Evolutionary conservation across 2,797 vertebrate genomes (phyloP), one percentile per base, ranked within the genome.

Genomic region (Bufotes viridis): DNA sequence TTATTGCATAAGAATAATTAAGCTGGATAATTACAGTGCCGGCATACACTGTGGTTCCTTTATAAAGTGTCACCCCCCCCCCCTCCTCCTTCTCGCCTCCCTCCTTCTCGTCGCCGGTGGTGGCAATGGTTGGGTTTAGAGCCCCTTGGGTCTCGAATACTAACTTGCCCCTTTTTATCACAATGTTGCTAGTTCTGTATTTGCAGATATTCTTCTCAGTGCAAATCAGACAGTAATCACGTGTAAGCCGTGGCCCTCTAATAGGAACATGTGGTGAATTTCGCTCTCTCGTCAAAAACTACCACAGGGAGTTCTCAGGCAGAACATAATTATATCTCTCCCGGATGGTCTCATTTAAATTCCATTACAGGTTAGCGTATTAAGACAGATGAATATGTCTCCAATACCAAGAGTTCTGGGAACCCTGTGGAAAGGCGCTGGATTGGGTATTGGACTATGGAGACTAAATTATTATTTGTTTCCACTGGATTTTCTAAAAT

Each of bases 321-420:
- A 92, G 92, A 94, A 93, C 91, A 93, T 96, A 95, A 95, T 96
- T 95, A 94, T 91, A 94, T 93, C 94, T 93, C 93, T 93, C 94
- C 94, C 96, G 95, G 96, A 95, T 95, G 95, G 95, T 92, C 94
- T 96, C 94, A 95, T 95, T 96, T 96, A 95, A 95, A 95, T 96
- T 96, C 95, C 94, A 93, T 94, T 95, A 95, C 95, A 96, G 95
- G 95, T 96, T 96, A 96, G 95, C 94, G 94, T 96, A 96, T 95
- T 95, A 96, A 78, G 49, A 94, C 93, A 93, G 92, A 93, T 92
- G 94, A 95, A 95, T 94, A 94, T 85, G 92, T 94, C 95, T 95
- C 95, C 94, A 94, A 95, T 94, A 94, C 93, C 86, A 93, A 93
- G 93, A 26, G 58, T 58, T 29, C 60, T 22, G 13, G 94, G 93